A percentile compares a stretch with the other conserved stretches of the same genome.
Evolutionary conservation across 2,113 vertebrate genomes (phyloP).

Genomic region (Peromyscus maniculatus): DNA sequence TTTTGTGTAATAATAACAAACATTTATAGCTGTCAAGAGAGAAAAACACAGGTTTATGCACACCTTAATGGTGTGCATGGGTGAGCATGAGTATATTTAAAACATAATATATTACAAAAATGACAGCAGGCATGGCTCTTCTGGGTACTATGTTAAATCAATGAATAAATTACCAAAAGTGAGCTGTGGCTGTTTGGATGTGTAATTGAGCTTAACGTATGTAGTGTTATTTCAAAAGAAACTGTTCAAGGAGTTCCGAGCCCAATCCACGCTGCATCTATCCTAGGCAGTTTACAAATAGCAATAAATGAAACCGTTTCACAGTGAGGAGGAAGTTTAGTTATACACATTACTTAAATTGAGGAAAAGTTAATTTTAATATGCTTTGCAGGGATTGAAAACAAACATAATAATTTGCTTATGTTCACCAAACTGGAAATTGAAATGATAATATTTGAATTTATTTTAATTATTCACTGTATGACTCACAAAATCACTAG

Average conservation of each 20-base stretch:
- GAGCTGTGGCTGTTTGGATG: constrained; percentile 93
- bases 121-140: constrained; percentile 94
- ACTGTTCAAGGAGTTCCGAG: constrained; percentile 91
- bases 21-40: constrained; percentile 96
- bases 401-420: constrained; percentile 85
- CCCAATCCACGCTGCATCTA: constrained; percentile 89
- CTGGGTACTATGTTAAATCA: constrained; percentile 94
- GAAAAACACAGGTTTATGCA: constrained; percentile 94
- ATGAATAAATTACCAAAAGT: constrained; percentile 95
- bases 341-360: constrained; percentile 89
- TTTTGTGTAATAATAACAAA: constrained; percentile 96
- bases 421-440: constrained; percentile 84
- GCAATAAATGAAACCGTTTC: constrained; percentile 91
- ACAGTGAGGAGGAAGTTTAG: constrained; percentile 90
- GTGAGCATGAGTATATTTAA: constrained; percentile 93
- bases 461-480: constrained; percentile 86
- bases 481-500: constrained; percentile 75
- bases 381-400: constrained; percentile 87
- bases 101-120: constrained; percentile 94
- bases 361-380: constrained; percentile 90
- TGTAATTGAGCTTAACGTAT: constrained; percentile 93
- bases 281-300: constrained; percentile 91
- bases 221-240: constrained; percentile 93
- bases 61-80: constrained; percentile 94
- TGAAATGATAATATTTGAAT: constrained; percentile 84